A percentile compares a stretch with the other conserved stretches of the same genome.
These are phyloP conservation scores for Hydrotaea cyrtoneurina DNA, from an alignment of 2,888 invertebrate genomes.

Conservation along the genomic window DNA sequence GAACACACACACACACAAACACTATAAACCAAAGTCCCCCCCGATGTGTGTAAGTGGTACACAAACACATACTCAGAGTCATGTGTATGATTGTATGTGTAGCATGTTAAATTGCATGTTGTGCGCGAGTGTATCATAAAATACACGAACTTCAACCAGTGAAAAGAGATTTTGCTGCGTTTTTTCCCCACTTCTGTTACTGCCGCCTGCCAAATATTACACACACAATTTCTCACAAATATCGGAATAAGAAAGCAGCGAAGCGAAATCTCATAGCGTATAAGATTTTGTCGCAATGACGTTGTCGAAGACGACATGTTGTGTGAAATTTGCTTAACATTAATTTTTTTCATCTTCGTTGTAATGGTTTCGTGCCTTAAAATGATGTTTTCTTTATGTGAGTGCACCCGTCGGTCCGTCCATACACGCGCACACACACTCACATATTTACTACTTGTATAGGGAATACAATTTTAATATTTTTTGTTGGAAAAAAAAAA, in stretches of 20 bases:
- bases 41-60: not conserved
- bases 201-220: not conserved
- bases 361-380: slow-evolving; percentile 40
- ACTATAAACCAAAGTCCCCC: slow-evolving; percentile 35
- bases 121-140: not conserved
- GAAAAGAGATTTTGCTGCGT: not conserved
- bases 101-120: slow-evolving; percentile 28
- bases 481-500: not conserved
- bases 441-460: not conserved
- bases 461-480: slow-evolving; percentile 12
- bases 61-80: not conserved
- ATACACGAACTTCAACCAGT: not conserved
- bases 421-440: not conserved
- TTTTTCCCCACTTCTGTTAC: not conserved
- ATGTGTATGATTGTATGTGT: not conserved
- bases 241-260: not conserved
- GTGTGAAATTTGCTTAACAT: slow-evolving; percentile 57
- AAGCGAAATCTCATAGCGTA: slow-evolving; percentile 3
- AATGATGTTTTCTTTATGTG: slow-evolving; percentile 36
- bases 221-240: not conserved
- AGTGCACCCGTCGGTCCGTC: not conserved
- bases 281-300: slow-evolving; percentile 36
- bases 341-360: slow-evolving; percentile 32
- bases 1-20: not conserved
- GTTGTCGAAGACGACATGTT: slow-evolving; percentile 52